Base-by-base conservation (phyloP, 2,888 invertebrate genomes). In the Dolichopus griseipennis region DNA sequence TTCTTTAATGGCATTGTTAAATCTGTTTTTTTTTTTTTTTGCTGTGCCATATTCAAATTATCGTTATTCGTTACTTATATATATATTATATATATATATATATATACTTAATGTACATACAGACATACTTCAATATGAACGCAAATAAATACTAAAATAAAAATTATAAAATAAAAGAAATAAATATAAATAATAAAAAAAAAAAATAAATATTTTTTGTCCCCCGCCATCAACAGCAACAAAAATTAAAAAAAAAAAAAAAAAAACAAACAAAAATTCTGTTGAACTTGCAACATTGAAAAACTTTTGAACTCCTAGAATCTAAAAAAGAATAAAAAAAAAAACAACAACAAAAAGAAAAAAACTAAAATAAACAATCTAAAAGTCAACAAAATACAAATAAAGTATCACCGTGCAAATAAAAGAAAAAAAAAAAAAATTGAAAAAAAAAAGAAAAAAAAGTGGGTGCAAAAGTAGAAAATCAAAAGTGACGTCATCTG, bases 401-500 rank as follows among this genome's bases (percentile, higher is more conserved):
- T 15, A 41, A 52, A 52, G 52, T 52, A 52, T 52, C 52, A 52
- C 52, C 15, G 52, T 52, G 52, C 52, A 52, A 52, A 6, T 4
- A 27, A 27, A 27, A 27, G 5, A 27, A 27, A 27, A 27, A 5
- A 27, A 27, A 27, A 27, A 27, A 52, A 52, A 52, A 52, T 12
- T 52, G 52, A 27, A 27, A 27, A 27, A 27, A 27, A 27, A 27
- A 27, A 5, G 5, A 27, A 27, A 27, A 27, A 52, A 52, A 52
- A 52, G 52, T 52, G 52, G 52, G 52, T 52, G 52, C 52, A 52
- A 52, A 52, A 52, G 52, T 52, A 52, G 52, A 52, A 52, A 52
- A 12, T 6, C 18, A 52, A 52, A 52, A 61, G 71, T 76, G 76
- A 76, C 77, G 76, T 77, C 77, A 76, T 74, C 73, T 77, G 76